These are phyloP conservation scores for Diabrotica undecimpunctata DNA, from an alignment of 1,140 invertebrate genomes.

Conservation along the genomic window DNA sequence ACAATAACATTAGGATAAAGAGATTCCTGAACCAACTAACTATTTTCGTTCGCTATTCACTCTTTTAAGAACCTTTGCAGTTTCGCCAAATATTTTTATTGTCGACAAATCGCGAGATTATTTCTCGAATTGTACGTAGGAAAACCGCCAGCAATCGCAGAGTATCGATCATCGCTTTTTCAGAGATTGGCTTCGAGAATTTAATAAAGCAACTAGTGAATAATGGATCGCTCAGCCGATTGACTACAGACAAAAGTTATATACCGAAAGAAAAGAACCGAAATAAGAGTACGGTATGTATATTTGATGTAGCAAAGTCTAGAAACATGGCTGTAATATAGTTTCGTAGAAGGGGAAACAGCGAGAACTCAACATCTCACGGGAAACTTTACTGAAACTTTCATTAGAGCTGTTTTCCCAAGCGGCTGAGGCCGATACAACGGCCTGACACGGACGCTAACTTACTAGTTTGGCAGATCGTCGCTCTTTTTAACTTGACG, in stretches of 20 bases:
- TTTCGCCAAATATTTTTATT: no score
- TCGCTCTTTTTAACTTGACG: slow-evolving; percentile 16
- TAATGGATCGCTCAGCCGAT: slow-evolving; percentile 10
- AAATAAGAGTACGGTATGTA: slow-evolving; percentile 10
- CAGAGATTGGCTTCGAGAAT: no score
- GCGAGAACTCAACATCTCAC: slow-evolving; percentile 8
- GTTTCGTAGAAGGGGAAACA: slow-evolving; percentile 8
- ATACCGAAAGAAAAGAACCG: slow-evolving; percentile 4
- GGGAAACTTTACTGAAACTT: slow-evolving; percentile 18
- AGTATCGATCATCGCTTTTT: no score
- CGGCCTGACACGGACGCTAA: slow-evolving; percentile 3
- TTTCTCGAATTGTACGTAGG: no score
- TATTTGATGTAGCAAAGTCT: slow-evolving; percentile 10
- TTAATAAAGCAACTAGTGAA: background rate
- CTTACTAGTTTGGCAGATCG: slow-evolving; percentile 12
- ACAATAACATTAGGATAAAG: no score
- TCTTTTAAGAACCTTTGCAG: no score
- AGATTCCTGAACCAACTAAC: no score
- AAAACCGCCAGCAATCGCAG: no score
- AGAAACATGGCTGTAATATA: background rate
- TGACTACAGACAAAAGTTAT: slow-evolving; percentile 10
- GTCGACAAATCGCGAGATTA: no score
- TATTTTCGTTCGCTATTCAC: no score
- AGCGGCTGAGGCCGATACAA: background rate
- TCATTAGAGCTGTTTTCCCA: slow-evolving; percentile 8